Percentiles rank a stretch among this genome's conserved stretches.
Evolutionary conservation across 2,113 vertebrate genomes (phyloP).

Genomic region (Nanger granti): DNA sequence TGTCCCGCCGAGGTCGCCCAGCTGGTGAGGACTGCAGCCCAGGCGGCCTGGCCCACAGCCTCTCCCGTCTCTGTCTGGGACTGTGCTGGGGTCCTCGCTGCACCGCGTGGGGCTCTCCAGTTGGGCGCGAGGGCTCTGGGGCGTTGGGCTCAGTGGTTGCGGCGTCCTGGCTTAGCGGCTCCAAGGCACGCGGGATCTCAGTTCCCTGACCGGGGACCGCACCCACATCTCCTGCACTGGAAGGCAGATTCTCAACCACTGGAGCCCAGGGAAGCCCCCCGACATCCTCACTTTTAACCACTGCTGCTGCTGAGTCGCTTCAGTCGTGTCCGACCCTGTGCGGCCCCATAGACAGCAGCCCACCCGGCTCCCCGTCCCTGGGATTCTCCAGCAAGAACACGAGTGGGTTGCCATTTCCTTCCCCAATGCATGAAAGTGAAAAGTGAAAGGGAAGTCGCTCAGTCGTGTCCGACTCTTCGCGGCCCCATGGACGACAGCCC

Average conservation of each 20-base stretch:
- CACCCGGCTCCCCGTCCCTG: no score
- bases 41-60: fast-evolving
- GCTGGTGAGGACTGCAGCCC: background rate
- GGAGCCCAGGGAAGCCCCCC: background rate
- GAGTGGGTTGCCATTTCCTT: no score
- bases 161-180: background rate
- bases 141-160: background rate
- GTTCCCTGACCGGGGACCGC: background rate
- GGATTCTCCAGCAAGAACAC: no score
- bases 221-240: background rate
- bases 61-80: fast-evolving
- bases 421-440: no score
- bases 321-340: no score
- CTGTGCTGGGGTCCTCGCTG: background rate
- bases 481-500: no score
- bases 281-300: background rate
- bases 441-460: no score
- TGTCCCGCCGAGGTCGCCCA: background rate
- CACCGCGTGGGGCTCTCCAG: background rate
- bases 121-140: background rate
- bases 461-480: no score
- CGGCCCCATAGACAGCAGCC: no score
- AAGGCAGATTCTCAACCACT: background rate
- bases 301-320: no score
- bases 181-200: background rate